These are phyloP conservation scores for Propithecus perrieri DNA, from an alignment of 2,797 vertebrate species.

Conservation along the genomic window DNA sequence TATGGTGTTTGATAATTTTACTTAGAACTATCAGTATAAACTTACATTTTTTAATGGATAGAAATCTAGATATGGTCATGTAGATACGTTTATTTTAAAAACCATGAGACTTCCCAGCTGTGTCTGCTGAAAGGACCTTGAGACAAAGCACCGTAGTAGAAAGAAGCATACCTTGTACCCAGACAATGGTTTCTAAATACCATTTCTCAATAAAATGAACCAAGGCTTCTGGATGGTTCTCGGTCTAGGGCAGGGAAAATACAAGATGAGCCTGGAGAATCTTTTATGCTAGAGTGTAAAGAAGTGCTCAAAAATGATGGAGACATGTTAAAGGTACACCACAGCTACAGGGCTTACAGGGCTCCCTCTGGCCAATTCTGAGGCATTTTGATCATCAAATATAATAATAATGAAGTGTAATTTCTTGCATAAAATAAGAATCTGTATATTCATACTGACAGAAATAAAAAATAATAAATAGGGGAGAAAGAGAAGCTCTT, in stretches of 20 bases:
- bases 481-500: neutral
- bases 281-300: neutral
- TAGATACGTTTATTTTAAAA: neutral
- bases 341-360: neutral
- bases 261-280: neutral
- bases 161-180: neutral
- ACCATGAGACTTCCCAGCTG: neutral
- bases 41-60: neutral
- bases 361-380: neutral
- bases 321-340: neutral
- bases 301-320: neutral
- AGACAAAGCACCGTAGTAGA: neutral
- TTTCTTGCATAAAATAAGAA: neutral
- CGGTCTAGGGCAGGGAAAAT: neutral
- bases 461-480: neutral
- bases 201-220: neutral
- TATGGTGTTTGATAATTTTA: neutral
- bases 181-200: neutral
- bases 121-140: neutral
- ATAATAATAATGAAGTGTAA: neutral
- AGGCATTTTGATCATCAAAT: neutral
- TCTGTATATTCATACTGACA: neutral
- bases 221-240: neutral
- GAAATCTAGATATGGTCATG: neutral
- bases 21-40: neutral